Conservation (phyloP, 2,888 invertebrate species). For the Lymantria monacha region DNA sequence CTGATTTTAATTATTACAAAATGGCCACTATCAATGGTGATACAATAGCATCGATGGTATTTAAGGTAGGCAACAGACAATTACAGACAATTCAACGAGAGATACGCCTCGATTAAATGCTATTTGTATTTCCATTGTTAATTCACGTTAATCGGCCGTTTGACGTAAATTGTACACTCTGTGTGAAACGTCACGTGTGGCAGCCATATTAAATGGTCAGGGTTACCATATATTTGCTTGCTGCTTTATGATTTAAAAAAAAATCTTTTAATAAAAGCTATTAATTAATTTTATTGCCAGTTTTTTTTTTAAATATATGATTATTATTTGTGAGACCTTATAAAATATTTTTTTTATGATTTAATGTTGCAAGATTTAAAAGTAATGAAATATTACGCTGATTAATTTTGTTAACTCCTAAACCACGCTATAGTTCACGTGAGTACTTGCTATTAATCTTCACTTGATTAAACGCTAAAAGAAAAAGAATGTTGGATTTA, state of each 20-base stretch:
- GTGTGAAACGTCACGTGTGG: constrained; percentile 34
- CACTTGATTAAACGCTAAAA: too few species aligned
- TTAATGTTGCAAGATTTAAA: too few species aligned
- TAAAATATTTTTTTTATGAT: too few species aligned
- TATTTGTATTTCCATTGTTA: constrained; percentile 30
- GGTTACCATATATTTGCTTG: neutral
- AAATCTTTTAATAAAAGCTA: too few species aligned
- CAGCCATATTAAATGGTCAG: constrained; percentile 3
- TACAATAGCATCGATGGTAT: neutral
- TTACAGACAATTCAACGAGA: neutral
- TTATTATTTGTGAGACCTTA: too few species aligned
- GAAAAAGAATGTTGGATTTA: too few species aligned
- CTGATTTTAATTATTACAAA: neutral
- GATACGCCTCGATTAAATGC: constrained; percentile 15
- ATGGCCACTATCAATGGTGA: neutral
- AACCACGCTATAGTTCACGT: too few species aligned
- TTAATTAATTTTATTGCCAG: too few species aligned
- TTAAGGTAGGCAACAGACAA: neutral
- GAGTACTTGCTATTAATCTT: too few species aligned
- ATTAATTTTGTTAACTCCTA: too few species aligned
- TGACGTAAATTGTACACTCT: constrained; percentile 27
- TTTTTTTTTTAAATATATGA: too few species aligned
- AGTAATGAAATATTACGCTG: too few species aligned
- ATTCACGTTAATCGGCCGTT: constrained; percentile 23
- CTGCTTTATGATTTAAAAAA: neutral